These are phyloP conservation scores for Salvelinus namaycush DNA, from an alignment of 2,113 vertebrate species.

Conservation along the genomic window DNA sequence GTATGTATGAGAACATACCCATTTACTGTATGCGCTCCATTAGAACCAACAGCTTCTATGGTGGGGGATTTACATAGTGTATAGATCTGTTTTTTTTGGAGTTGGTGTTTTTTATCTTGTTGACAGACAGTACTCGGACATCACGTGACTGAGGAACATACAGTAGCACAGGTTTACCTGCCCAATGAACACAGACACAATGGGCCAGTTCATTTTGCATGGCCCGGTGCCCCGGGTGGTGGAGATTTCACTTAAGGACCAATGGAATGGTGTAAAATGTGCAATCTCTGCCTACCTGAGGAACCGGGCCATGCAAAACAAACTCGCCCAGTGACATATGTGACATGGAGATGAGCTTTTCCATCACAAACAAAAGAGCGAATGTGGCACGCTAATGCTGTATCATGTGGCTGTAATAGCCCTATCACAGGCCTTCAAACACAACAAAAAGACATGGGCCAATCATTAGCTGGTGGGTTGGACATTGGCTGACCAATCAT, in stretches of 20 bases:
- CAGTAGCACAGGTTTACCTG: constrained; percentile 63
- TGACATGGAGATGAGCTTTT: constrained; percentile 48
- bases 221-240: too few relatives aligned
- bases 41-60: constrained; percentile 21
- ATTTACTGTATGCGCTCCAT: constrained; percentile 63
- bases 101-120: not conserved
- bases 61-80: not conserved
- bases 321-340: constrained; percentile 3
- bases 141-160: constrained; percentile 58
- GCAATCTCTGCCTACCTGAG: too few relatives aligned
- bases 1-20: constrained; percentile 52
- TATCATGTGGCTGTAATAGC: constrained; percentile 5
- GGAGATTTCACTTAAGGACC: too few relatives aligned
- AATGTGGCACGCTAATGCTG: constrained; percentile 25
- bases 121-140: constrained; percentile 47
- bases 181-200: constrained; percentile 31
- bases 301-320: too few relatives aligned
- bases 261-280: too few relatives aligned
- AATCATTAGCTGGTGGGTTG: constrained; percentile 14
- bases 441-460: not conserved
- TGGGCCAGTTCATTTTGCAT: constrained; percentile 16
- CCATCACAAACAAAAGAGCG: constrained; percentile 39
- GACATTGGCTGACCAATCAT: not conserved
- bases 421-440: constrained; percentile 4
- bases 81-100: not conserved